These are phyloP conservation scores for Caenorhabditis inopinata DNA, from an alignment of 1,140 invertebrate genomes.

Conservation along the genomic window DNA sequence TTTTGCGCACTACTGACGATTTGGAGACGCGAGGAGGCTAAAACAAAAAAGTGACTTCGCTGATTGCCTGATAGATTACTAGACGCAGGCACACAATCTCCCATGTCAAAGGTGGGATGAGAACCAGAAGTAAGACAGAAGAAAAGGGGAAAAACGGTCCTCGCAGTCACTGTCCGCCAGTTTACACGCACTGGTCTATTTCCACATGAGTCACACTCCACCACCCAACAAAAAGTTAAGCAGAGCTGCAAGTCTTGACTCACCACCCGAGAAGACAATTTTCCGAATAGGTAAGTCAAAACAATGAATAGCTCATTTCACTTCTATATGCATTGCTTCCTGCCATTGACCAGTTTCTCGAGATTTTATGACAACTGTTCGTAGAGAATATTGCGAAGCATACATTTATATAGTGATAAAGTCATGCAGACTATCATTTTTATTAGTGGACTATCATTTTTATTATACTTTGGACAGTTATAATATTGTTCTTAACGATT, in stretches of 20 bases:
- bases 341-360: too few relatives aligned
- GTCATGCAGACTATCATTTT: too few relatives aligned
- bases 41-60: conserved; percentile 5
- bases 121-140: conserved; percentile 21
- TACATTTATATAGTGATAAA: too few relatives aligned
- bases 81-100: neutral
- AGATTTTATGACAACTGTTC: too few relatives aligned
- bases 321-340: too few relatives aligned
- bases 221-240: conserved; percentile 25
- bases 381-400: too few relatives aligned
- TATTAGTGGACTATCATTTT: too few relatives aligned
- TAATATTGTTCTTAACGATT: too few relatives aligned
- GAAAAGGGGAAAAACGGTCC: conserved; percentile 14
- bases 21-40: neutral
- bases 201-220: neutral
- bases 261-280: conserved; percentile 50
- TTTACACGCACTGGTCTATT: neutral
- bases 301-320: too few relatives aligned
- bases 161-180: neutral
- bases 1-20: neutral
- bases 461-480: too few relatives aligned
- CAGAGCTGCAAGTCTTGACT: conserved; percentile 47
- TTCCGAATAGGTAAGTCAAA: conserved; percentile 46
- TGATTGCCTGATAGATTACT: neutral
- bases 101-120: conserved; percentile 30